These are phyloP conservation scores for Onthophagus sagittarius DNA, from an alignment of 2,888 invertebrate species.

Conservation along the genomic window DNA sequence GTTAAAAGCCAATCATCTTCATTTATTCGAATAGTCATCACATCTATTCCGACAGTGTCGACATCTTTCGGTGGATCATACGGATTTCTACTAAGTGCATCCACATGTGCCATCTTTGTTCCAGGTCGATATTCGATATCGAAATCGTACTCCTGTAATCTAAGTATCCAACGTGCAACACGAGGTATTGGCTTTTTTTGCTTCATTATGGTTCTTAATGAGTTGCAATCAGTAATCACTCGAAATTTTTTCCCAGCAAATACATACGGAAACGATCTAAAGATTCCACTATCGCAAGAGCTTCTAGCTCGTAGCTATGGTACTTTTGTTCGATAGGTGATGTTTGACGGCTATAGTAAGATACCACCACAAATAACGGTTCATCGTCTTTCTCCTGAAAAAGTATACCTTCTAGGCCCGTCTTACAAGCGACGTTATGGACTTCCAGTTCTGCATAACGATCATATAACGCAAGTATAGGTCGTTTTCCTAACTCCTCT, in stretches of 20 bases:
- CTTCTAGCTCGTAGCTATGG: constrained; percentile 40
- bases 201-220: no score
- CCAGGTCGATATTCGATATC: no score
- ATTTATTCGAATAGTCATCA: constrained; percentile 13
- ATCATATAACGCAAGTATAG: constrained; percentile 25
- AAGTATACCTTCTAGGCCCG: constrained; percentile 35
- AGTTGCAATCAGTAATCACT: no score
- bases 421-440: constrained; percentile 34
- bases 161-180: constrained; percentile 31
- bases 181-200: constrained; percentile 29
- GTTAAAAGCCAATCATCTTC: constrained; percentile 28
- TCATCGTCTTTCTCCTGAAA: constrained; percentile 31
- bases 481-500: constrained; percentile 1
- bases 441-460: constrained; percentile 23
- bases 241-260: constrained; percentile 30
- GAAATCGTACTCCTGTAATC: not conserved
- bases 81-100: constrained; percentile 3
- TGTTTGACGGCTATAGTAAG: constrained; percentile 38
- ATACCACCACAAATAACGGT: constrained; percentile 30
- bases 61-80: not conserved
- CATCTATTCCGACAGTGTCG: constrained; percentile 14
- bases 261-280: constrained; percentile 39
- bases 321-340: constrained; percentile 36
- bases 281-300: constrained; percentile 37
- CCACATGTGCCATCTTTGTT: constrained; percentile 27